Evolutionary conservation across 2,797 vertebrate genomes (phyloP), one percentile per base, ranked within the genome.

Genomic region (Stomatorhinus walkeri): DNA sequence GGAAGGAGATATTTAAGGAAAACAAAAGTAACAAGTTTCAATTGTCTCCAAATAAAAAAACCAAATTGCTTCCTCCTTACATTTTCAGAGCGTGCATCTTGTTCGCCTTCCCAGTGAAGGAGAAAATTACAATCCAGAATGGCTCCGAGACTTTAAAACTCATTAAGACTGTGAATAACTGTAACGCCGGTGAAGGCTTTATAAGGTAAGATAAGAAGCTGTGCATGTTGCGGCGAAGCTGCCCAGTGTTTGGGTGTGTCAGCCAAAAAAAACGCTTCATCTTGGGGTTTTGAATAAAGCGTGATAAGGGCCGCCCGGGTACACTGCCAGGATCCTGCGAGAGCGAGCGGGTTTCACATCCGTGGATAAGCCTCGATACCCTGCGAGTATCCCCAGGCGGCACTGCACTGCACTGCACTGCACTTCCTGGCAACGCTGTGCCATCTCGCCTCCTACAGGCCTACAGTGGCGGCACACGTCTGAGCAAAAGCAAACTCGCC

Each of bases 51-150:
- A 51, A 85, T 40, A 43, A 43, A 87, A 36, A 79, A 79, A 81
- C 6, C 36, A n/a, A 59, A 87, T 56, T 56, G 16, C 24, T 43
- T 59, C 3, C 85, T 7, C 49, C 49, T 51, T 52, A 4, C 28
- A 40, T 56, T 59, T 87, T 36, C 85, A 36, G 28, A 56, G 22
- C 51, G 19, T 43, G 28, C 32, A 51, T 85, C 4, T 24, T 3
- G 3, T 59, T 16, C 52, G 1, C 85, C 52, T 24, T 89, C 83
- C 64, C 43, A 85, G 51, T 72, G 83, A 72, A 89, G 48, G 59
- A 72, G 59, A 86, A 89, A 89, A 89, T 86, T 89, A 52, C 72
- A 85, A 87, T 86, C 46, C n/a, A 6, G 64, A 68, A 89, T 86
- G 28, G 83, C 83, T 86, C 46, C 6, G 49, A 89, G 88, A 83